Base-by-base conservation (phyloP, 2,797 vertebrate species). In the Poecilia gillii region DNA sequence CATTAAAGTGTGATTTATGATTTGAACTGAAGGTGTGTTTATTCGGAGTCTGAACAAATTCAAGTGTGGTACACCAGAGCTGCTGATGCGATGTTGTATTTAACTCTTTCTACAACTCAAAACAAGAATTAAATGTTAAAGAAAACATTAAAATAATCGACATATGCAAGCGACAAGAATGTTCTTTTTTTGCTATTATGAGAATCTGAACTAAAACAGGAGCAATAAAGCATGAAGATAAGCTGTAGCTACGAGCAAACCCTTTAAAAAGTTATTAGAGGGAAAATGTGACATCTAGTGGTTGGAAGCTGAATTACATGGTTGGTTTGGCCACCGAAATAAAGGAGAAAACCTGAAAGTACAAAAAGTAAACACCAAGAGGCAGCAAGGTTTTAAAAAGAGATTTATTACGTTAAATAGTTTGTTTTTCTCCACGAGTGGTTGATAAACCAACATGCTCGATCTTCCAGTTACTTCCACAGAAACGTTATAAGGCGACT, bases 1-100 rank as follows among this genome's bases (percentile, higher is more conserved):
- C 92, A 95, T 93, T 94, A 93, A 95, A 94, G 80, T 77, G 79
- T 88, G 78, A 91, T 85, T 89, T 79, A 86, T 82, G 78, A 14
- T 43, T 83, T 66, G 80, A 6, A 46, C 28, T 23, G 33, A 23
- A 57, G 39, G 70, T 78, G 31, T 77, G 33, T 75, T 85, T 83
- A 6, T 76, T 87, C 25, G 45, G 14, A 28, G 41, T 70, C 23
- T 70, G 36, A 25, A 12, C 18, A 59, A 59, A 13, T 31, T 59
- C n/a, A 59, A 31, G 55, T 33, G 31, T 64, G 4, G 31, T 66
- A 16, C 4, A 3, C 33, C 18, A 36, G 33, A 68, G 8, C 64
- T 68, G 36, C 36, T 66, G 36, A 18, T 39, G 7, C 33, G 16
- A 12, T 59, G 57, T 2, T 59, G 51, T n/a, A 1, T 59, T 31